Evolutionary conservation across 2,113 vertebrate genomes (phyloP), one percentile per base, ranked within the genome.

Genomic region (Cyprinus carpio): DNA sequence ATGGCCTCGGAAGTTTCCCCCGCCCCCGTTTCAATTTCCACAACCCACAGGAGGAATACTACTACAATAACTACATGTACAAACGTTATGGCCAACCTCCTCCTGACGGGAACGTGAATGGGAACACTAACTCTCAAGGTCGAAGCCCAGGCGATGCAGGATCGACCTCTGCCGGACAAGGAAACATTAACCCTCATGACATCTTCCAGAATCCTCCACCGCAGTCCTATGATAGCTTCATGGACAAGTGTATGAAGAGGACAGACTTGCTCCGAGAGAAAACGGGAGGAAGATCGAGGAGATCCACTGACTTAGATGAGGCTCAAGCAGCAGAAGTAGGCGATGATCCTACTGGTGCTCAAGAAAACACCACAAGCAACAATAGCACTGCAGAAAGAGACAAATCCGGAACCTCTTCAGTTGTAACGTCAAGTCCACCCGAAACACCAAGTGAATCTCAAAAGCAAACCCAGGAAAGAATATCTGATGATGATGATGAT

Each of bases 61-160:
- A 92, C 87, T 95, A 95, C 90, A 95, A 95, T 86, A 40, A 93
- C 87, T 95, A 95, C 88, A 95, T 95, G 94, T 93, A 94, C 89
- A 90, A 7, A 75, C 93, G 58, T 20, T 94, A 95, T n/a, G 93
- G 93, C 18, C 25, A 54, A 6, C 82, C 43, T 75, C 85, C 85
- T 56, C 34, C 85, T 80, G 46, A 85, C 6, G 9, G 78, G 64
- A 87, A 85, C 65, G 3, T n/a, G 81, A 87, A 88, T 25, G 25
- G 18, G 84, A 74, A 85, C 75, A 60, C 72, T 11, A 75, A 62
- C 37, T 69, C 88, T 31, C 74, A 60, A 80, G 85, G 78, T 34
- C 18, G 12, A 9, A 37, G 4, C 9, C 77, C 85, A 72, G 82
- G 79, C 15, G 25, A 65, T 11, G 10, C 85, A 75, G 83, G 23